Base-by-base conservation (phyloP, 2,113 vertebrate species). In the Corydoras maculifer region DNA sequence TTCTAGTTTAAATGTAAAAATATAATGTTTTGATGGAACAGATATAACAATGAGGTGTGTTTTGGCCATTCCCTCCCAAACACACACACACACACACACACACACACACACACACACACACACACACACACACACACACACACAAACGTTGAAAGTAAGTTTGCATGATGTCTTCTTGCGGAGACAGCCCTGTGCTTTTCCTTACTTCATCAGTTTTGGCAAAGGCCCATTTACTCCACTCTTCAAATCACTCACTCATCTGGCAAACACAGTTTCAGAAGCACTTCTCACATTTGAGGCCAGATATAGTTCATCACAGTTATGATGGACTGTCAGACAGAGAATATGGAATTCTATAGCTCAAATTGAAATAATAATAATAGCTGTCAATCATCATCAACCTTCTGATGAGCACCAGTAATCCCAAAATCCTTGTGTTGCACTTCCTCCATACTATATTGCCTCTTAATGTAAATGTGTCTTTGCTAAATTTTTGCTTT, bases 321-420 rank as follows among this genome's bases (percentile, higher is more conserved):
- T 69, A 75, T 78, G 77, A 79, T 79, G 77, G 66, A 65, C 74
- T 75, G 77, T 79, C 77, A 76, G 62, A 29, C 2, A 29, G 29
- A 73, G 70, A 79, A 75, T 79, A 72, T 70, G 74, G 66, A 75
- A 67, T 70, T 55, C 62, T 70, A 73, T 79, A 75, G 75, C 66
- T 75, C 70, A 79, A 71, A 79, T 76, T 79, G 77, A 73, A 79
- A 76, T 79, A 79, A 78, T 80, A 82, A 82, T 78, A 73, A 82
- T 59, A 62, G 54, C 63, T 76, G 78, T 78, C 80, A 76, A 68
- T 82, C 80, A 80, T 78, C 76, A 80, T 80, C 71, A 76, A 59
- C 66, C 58, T 73, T 66, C 70, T 73, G 77, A 79, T 70, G 77
- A 79, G 70, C 66, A 55, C 63, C 64, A 43, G 68, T 14, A 64